These are phyloP conservation scores for Drosophila buzzatii DNA, from an alignment of 2,888 invertebrate species.

Conservation along the genomic window DNA sequence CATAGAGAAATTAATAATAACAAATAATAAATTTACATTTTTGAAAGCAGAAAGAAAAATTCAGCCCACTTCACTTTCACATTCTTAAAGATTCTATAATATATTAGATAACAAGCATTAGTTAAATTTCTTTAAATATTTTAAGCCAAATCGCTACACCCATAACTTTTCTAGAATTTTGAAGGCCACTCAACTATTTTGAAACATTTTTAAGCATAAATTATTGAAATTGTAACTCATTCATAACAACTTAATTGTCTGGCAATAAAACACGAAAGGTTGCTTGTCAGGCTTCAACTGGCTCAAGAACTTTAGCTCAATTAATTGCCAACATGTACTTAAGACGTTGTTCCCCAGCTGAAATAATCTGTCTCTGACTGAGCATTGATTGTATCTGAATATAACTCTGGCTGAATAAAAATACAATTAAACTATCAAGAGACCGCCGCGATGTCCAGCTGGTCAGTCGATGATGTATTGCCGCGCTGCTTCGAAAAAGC, in stretches of 20 bases:
- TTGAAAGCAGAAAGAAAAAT: too few relatives aligned
- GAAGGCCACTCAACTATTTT: background rate
- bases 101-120: background rate
- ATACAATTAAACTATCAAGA: constrained; percentile 71
- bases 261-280: constrained; percentile 2
- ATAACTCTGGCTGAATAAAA: constrained; percentile 1
- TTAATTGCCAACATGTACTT: constrained; percentile 43
- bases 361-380: constrained; percentile 28
- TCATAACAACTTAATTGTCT: constrained; percentile 9
- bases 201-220: background rate
- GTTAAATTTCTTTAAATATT: background rate
- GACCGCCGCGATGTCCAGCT: constrained; percentile 9
- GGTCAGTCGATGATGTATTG: constrained; percentile 68
- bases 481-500: constrained; percentile 49
- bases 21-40: too few relatives aligned
- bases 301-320: background rate
- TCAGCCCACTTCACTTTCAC: background rate
- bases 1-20: too few relatives aligned
- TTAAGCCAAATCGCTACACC: background rate
- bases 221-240: constrained; percentile 2
- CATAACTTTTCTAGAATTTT: background rate
- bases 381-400: constrained; percentile 6
- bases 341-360: constrained; percentile 5
- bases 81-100: background rate
- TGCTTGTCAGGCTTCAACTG: constrained; percentile 15